Base-by-base conservation (phyloP, 1,140 invertebrate species). In the Colletes gigas region DNA sequence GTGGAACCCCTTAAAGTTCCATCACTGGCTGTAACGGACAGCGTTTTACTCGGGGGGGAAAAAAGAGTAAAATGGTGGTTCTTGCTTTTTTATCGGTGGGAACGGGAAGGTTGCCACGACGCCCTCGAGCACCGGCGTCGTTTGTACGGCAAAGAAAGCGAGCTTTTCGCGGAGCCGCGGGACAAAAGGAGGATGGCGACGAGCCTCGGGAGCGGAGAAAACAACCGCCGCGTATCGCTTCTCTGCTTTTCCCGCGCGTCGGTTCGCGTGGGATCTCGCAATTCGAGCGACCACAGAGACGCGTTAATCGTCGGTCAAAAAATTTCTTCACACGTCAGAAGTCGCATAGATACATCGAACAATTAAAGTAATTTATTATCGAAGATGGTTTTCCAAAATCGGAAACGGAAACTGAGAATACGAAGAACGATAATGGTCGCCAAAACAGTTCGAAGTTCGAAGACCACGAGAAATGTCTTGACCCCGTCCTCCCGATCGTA, bases 91-190 rank as follows among this genome's bases (percentile, higher is more conserved):
- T 70, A 59, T 60, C n/a, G 67, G 44, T 15, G 41, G 66, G 21
- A 70, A 15, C 41, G 52, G 65, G 41, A 57, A 30, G 44, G 65
- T 47, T 59, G 44, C 21, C 44, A 57, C 63, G 66, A 15, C 55
- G 17, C 67, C 75, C 67, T 60, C 41, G 67, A 78, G 75, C 67
- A 21, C 54, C 54, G 75, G 66, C 55, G 14, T 77, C 75, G 14
- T 77, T 77, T 77, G 66, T 70, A 50, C 41, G 15, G n/a, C 5
- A 67, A 76, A 57, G 74, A 68, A 76, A 76, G 74, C 63, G 3
- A 15, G 73, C n/a, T 67, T 30, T 65, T 75, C n/a, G n/a, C 59
- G 54, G 44, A 57, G 62, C 30, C n/a, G n/a, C 50, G 5, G 21
- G 63, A 50, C n/a, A 19, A 39, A 50, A 60, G 21, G 52, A 19